phyloP scores from a whole-genome alignment of 2,888 invertebrate genomes.

The Oscheius sp. region DNA sequence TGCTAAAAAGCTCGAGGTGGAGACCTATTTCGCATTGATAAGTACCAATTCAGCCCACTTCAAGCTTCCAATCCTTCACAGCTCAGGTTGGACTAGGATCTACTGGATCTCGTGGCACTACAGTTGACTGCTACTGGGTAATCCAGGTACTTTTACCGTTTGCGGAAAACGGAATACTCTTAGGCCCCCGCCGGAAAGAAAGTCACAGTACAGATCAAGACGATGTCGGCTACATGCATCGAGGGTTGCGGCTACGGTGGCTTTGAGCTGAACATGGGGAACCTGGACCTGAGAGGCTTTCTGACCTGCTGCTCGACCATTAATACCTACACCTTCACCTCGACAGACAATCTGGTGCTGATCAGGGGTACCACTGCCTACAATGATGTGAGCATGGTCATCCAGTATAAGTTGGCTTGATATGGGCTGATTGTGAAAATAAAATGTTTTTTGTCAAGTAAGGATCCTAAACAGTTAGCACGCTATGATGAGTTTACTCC shows the following conservation, averaged over 20 bases:
- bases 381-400: conserved; percentile 5
- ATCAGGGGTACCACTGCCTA: not conserved
- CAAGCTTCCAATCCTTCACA: not conserved
- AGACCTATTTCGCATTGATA: not conserved
- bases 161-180: not conserved
- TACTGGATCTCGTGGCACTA: not conserved
- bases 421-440: not conserved
- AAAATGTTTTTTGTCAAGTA: not conserved
- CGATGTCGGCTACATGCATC: not conserved
- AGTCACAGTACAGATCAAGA: conserved; percentile 8
- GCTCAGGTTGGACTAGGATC: not conserved
- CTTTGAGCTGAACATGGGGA: conserved; percentile 29
- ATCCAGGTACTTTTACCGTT: not conserved
- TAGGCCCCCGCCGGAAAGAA: conserved; percentile 21
- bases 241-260: conserved; percentile 22
- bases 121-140: conserved; percentile 4
- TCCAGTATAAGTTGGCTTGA: not conserved
- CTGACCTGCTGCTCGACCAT: not conserved
- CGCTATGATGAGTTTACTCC: no score
- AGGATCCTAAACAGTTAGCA: no score
- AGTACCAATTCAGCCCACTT: conserved; percentile 4
- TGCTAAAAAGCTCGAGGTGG: conserved; percentile 10
- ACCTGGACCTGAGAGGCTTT: conserved; percentile 7
- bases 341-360: not conserved
- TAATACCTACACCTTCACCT: not conserved